phyloP scores from a whole-genome alignment of 2,888 invertebrate genomes.

The Drosophila conformis region DNA sequence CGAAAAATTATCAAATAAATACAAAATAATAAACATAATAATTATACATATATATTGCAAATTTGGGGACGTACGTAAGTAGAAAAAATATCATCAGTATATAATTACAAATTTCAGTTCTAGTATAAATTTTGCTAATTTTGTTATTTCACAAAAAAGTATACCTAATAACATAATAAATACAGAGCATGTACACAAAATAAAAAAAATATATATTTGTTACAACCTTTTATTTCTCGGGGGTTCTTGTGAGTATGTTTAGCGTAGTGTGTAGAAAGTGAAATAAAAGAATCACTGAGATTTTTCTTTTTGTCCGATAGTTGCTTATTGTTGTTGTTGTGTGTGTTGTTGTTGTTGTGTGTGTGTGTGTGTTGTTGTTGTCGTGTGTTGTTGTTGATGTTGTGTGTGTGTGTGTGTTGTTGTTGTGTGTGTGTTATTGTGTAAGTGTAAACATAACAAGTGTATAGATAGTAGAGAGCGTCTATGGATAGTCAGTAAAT shows the following conservation, averaged over 20 bases:
- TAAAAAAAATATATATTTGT: constrained; percentile 36
- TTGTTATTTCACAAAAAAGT: constrained; percentile 27
- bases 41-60: constrained; percentile 57
- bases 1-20: constrained; percentile 36
- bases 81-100: constrained; percentile 52
- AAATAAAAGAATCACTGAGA: constrained; percentile 47
- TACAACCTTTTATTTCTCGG: constrained; percentile 66
- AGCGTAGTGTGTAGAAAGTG: constrained; percentile 16
- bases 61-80: constrained; percentile 56
- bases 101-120: constrained; percentile 69
- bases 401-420: no score
- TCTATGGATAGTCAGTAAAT: constrained; percentile 41
- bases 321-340: constrained; percentile 22
- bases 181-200: constrained; percentile 11
- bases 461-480: constrained; percentile 44
- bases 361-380: no score
- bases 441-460: constrained; percentile 69
- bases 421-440: constrained; percentile 8
- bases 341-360: no score
- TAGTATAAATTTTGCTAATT: constrained; percentile 67
- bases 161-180: constrained; percentile 31
- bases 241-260: constrained; percentile 28
- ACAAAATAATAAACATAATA: constrained; percentile 41
- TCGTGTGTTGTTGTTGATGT: no score
- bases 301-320: constrained; percentile 52